phyloP scores from a whole-genome alignment of 2,888 invertebrate species.

The Miltochrista miniata region DNA sequence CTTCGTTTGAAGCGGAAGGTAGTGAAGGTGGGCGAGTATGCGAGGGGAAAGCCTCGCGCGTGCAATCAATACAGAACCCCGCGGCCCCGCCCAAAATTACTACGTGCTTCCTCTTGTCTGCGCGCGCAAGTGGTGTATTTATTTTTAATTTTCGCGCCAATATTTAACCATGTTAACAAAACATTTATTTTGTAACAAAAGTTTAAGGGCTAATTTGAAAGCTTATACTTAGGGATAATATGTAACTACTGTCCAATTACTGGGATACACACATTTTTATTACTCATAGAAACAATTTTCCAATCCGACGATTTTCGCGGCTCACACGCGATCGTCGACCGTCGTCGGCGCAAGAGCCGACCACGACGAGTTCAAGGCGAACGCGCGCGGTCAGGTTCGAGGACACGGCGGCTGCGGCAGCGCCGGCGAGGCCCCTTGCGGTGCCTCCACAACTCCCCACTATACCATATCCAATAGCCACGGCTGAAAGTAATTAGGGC shows the following conservation, averaged over 20 bases:
- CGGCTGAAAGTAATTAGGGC: background rate
- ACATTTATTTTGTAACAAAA: no score
- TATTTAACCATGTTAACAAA: conserved; percentile 13
- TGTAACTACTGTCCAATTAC: no score
- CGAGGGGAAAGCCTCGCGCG: conserved; percentile 56
- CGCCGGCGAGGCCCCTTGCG: conserved; percentile 61
- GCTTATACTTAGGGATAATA: no score
- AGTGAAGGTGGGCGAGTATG: conserved; percentile 44
- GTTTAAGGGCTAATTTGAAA: no score
- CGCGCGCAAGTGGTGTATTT: conserved; percentile 60
- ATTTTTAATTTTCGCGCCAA: conserved; percentile 60
- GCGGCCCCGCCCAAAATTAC: conserved; percentile 23
- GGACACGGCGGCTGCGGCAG: conserved; percentile 58
- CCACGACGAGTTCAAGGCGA: conserved; percentile 79
- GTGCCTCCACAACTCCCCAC: conserved; percentile 60
- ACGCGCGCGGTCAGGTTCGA: conserved; percentile 82
- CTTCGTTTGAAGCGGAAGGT: conserved; percentile 46
- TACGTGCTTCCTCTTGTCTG: conserved; percentile 31
- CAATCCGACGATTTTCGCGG: conserved; percentile 58
- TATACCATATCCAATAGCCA: conserved; percentile 28
- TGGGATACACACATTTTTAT: no score
- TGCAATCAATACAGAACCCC: conserved; percentile 73
- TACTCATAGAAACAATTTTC: conserved; percentile 33
- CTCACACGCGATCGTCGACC: conserved; percentile 51
- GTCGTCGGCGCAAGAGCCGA: conserved; percentile 64